Evolutionary conservation across 2,113 vertebrate genomes (phyloP).

Genomic region (Alaudala cheleensis): DNA sequence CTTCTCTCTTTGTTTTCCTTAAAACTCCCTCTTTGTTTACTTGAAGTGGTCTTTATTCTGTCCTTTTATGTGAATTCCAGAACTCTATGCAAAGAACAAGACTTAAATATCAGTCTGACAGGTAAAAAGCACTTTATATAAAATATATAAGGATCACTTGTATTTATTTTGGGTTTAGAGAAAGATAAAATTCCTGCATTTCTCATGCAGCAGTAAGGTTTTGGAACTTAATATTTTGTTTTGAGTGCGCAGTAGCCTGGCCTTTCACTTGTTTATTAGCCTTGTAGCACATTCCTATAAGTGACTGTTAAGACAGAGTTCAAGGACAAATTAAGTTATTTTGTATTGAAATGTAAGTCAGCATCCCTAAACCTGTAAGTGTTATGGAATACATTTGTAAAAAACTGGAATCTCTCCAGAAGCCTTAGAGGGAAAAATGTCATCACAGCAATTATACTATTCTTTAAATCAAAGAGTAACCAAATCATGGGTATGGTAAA

Average conservation of each 20-base stretch:
- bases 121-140: neutral
- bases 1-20: neutral
- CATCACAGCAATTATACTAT: neutral
- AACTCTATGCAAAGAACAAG: neutral
- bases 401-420: neutral
- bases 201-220: neutral
- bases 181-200: neutral
- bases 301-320: neutral
- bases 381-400: neutral
- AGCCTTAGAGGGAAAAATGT: neutral
- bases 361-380: neutral
- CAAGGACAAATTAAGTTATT: neutral
- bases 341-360: neutral
- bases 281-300: neutral
- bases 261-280: neutral
- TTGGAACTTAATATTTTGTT: neutral
- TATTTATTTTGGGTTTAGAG: neutral
- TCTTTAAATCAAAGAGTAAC: neutral
- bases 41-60: neutral
- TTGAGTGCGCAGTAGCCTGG: neutral
- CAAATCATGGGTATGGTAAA: neutral
- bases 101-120: neutral
- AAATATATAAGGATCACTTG: neutral
- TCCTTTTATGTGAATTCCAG: neutral
- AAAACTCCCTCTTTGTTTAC: neutral